These are phyloP conservation scores for Gnathonemus longibarbis DNA, from an alignment of 2,113 vertebrate species.

Conservation along the genomic window DNA sequence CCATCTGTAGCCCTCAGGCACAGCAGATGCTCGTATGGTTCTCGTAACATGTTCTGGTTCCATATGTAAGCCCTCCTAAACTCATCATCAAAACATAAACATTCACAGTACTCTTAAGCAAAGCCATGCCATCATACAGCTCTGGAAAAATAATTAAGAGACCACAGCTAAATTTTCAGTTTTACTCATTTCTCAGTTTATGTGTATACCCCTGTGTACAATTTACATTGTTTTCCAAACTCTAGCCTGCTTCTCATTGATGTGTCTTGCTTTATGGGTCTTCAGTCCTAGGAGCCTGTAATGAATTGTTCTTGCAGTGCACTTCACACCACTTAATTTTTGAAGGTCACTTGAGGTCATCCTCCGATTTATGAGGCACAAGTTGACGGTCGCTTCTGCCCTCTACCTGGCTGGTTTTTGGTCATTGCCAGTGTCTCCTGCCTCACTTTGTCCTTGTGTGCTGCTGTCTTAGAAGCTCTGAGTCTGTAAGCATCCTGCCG, in stretches of 20 bases:
- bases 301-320: neutral
- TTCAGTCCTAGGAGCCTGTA: neutral
- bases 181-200: no score
- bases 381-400: no score
- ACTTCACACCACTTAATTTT: neutral
- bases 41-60: neutral
- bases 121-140: neutral
- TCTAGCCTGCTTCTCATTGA: no score
- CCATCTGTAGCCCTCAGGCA: neutral
- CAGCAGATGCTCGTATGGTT: neutral
- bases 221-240: no score
- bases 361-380: no score
- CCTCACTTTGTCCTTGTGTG: no score
- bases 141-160: neutral
- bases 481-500: neutral
- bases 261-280: neutral
- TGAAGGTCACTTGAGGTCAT: neutral
- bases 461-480: no score
- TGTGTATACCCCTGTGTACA: no score
- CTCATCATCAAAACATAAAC: neutral
- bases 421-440: no score
- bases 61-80: neutral
- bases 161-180: no score
- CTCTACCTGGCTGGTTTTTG: no score
- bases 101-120: neutral